Conservation (phyloP, 64 coral and sea anemone genomes). For the Pocillopora damicornis region DNA sequence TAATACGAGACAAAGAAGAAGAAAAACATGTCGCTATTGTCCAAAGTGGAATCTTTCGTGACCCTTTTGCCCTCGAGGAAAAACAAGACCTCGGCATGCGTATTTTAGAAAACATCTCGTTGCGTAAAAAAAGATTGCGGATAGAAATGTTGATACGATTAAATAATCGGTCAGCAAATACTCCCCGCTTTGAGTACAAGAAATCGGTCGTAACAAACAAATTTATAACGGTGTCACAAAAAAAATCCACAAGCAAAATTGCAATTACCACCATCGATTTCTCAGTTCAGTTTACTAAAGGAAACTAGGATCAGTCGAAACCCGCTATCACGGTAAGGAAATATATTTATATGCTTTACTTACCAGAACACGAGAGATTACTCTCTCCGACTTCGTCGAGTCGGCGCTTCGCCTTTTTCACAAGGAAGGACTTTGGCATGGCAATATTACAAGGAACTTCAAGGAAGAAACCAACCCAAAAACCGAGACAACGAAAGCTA, state of each 20-base stretch:
- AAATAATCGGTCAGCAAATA: constrained; percentile 24
- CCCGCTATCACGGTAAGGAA: neutral
- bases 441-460: neutral
- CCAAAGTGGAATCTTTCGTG: neutral
- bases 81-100: constrained; percentile 28
- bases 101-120: constrained; percentile 19
- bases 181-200: neutral
- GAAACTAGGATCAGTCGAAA: neutral
- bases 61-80: constrained; percentile 21
- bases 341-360: neutral
- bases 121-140: neutral
- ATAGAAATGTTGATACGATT: constrained; percentile 9
- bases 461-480: neutral
- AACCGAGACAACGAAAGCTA: neutral
- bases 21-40: constrained; percentile 17
- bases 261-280: neutral
- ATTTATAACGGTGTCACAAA: neutral
- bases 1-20: constrained; percentile 11
- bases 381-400: neutral
- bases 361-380: neutral
- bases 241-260: neutral
- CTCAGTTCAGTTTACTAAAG: neutral
- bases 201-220: neutral
- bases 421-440: constrained; percentile 36
- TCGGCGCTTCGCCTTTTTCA: constrained; percentile 25